Conservation (phyloP, 2,888 invertebrate genomes). For the Tetragnatha montana region DNA sequence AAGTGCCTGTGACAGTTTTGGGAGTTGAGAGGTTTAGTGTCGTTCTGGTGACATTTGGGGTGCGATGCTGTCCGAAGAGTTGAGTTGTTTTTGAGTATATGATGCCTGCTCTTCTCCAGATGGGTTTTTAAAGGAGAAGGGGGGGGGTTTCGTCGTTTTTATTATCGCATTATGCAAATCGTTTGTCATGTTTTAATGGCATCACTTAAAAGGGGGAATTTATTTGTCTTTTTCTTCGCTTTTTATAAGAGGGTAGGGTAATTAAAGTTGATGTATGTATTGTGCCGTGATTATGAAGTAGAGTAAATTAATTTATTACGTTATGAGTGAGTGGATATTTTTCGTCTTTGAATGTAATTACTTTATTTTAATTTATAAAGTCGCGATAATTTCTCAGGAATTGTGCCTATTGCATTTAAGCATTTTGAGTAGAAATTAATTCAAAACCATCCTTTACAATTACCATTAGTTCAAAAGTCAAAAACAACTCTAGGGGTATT, state of each 20-base stretch:
- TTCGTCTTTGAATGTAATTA: too few relatives aligned
- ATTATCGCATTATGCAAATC: neutral
- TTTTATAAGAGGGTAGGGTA: neutral
- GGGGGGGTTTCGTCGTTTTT: neutral
- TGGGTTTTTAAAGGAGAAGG: neutral
- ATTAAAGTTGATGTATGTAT: neutral
- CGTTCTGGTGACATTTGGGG: neutral
- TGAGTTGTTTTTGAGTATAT: neutral
- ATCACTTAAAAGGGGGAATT: neutral
- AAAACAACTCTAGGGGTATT: too few relatives aligned
- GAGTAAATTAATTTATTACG: too few relatives aligned
- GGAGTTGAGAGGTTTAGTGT: conserved; percentile 14
- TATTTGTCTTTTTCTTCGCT: neutral
- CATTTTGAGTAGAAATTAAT: too few relatives aligned
- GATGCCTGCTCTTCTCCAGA: neutral
- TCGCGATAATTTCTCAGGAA: too few relatives aligned
- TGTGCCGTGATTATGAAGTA: neutral
- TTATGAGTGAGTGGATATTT: too few relatives aligned
- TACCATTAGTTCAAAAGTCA: too few relatives aligned
- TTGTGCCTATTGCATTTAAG: too few relatives aligned
- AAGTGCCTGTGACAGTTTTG: conserved; percentile 21
- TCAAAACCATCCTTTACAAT: too few relatives aligned
- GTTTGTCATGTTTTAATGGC: neutral
- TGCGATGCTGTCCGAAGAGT: neutral
- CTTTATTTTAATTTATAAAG: too few relatives aligned